These are phyloP conservation scores for Clupea harengus DNA, from an alignment of 2,113 vertebrate species.

Conservation along the genomic window DNA sequence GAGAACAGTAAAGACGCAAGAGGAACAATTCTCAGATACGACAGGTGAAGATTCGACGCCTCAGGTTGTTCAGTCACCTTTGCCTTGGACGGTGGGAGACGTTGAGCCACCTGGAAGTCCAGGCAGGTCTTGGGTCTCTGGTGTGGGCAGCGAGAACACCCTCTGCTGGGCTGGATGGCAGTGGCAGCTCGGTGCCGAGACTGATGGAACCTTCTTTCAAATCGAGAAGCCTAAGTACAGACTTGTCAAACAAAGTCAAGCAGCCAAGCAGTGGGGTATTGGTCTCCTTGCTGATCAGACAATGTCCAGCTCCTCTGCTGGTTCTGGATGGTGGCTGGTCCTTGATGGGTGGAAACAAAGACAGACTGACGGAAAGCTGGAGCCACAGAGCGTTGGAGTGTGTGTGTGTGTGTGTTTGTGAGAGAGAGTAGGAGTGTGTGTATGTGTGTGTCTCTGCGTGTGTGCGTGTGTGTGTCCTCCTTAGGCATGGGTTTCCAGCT, in stretches of 20 bases:
- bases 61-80: background rate
- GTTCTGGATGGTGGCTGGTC: background rate
- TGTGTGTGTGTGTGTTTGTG: background rate
- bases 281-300: background rate
- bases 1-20: background rate
- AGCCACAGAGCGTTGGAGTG: background rate
- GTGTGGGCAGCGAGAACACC: background rate
- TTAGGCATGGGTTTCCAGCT: background rate
- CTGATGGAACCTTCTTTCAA: no score
- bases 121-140: background rate
- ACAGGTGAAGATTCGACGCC: background rate
- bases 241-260: background rate
- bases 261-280: background rate
- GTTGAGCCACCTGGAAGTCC: background rate
- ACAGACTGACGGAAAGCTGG: background rate
- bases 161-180: background rate
- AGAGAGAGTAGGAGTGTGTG: background rate
- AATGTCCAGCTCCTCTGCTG: background rate
- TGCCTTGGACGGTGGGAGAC: background rate
- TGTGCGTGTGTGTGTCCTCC: constrained; percentile 1
- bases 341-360: background rate
- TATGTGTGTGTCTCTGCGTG: background rate
- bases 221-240: background rate
- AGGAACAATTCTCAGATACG: background rate
- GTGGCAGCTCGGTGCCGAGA: background rate